Percentiles rank a stretch among this genome's conserved stretches.
Conservation (phyloP, 2,888 invertebrate genomes). For the Lottia gigantea region DNA sequence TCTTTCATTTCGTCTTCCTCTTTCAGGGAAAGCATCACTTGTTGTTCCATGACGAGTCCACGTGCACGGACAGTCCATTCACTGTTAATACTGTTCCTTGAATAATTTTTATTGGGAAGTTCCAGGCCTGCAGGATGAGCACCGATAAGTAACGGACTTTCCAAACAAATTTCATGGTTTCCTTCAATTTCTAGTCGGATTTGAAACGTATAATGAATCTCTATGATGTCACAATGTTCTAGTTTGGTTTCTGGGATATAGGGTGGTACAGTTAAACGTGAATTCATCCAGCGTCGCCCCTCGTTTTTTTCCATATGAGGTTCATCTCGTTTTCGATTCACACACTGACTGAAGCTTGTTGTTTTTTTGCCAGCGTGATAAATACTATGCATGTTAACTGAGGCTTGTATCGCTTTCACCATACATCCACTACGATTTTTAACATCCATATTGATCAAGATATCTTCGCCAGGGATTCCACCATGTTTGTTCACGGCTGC, state of each 20-base stretch:
- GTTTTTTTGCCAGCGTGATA: conserved; percentile 59
- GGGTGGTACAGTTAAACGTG: conserved; percentile 62
- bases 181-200: conserved; percentile 62
- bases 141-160: conserved; percentile 62
- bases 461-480: conserved; percentile 64
- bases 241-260: conserved; percentile 66
- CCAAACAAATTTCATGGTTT: conserved; percentile 52
- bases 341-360: conserved; percentile 54
- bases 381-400: conserved; percentile 60
- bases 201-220: conserved; percentile 61
- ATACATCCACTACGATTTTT: conserved; percentile 56
- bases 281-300: conserved; percentile 63
- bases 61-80: conserved; percentile 47
- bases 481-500: conserved; percentile 57
- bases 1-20: conserved; percentile 11
- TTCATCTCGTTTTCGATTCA: conserved; percentile 65
- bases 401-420: conserved; percentile 56
- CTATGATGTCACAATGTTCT: conserved; percentile 66
- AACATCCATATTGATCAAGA: conserved; percentile 62
- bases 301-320: conserved; percentile 60
- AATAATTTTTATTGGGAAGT: conserved; percentile 33
- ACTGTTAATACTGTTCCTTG: conserved; percentile 38
- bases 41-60: conserved; percentile 21
- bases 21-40: conserved; percentile 14
- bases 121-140: conserved; percentile 49